Evolutionary conservation across 2,113 vertebrate genomes (phyloP).

Genomic region (Pollachius pollachius): DNA sequence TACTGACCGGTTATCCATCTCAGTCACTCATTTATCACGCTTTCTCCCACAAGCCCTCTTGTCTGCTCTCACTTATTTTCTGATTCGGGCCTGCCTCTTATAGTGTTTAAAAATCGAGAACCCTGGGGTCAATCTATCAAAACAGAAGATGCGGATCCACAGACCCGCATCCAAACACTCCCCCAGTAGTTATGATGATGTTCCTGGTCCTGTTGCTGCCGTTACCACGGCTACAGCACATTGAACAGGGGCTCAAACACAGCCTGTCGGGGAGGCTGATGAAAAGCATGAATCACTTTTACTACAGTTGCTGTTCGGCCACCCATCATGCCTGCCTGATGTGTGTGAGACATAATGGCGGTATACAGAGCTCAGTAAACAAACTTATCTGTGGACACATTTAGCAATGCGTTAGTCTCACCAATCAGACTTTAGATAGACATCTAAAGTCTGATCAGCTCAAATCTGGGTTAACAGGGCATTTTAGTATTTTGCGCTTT

Average conservation of each 20-base stretch:
- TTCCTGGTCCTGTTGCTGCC: slow-evolving; percentile 53
- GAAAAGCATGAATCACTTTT: slow-evolving; percentile 81
- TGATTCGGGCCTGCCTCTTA: slow-evolving; percentile 38
- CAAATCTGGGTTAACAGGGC: too few relatives aligned
- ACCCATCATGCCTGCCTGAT: slow-evolving; percentile 41
- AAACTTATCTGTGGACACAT: neutral
- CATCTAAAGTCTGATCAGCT: too few relatives aligned
- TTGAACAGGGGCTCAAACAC: slow-evolving; percentile 81
- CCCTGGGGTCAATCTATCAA: slow-evolving; percentile 73
- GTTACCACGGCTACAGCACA: slow-evolving; percentile 69
- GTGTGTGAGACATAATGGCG: slow-evolving; percentile 43
- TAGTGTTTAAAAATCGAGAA: slow-evolving; percentile 54
- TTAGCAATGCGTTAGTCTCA: too few relatives aligned
- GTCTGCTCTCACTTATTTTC: slow-evolving; percentile 33
- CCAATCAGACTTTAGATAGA: too few relatives aligned
- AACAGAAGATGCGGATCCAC: slow-evolving; percentile 74
- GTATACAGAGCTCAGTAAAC: neutral
- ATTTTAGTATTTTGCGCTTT: too few relatives aligned
- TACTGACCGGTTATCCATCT: slow-evolving; percentile 6
- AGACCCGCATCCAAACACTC: slow-evolving; percentile 67
- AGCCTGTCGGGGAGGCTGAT: slow-evolving; percentile 76
- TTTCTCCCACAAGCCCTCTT: neutral
- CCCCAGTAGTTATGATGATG: slow-evolving; percentile 81
- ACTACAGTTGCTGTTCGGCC: slow-evolving; percentile 61
- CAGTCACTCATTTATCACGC: slow-evolving; percentile 5